A percentile compares a stretch with the other conserved stretches of the same genome.
Conservation (phyloP, 2,797 vertebrate species). For the Buphagus erythrorhynchus region DNA sequence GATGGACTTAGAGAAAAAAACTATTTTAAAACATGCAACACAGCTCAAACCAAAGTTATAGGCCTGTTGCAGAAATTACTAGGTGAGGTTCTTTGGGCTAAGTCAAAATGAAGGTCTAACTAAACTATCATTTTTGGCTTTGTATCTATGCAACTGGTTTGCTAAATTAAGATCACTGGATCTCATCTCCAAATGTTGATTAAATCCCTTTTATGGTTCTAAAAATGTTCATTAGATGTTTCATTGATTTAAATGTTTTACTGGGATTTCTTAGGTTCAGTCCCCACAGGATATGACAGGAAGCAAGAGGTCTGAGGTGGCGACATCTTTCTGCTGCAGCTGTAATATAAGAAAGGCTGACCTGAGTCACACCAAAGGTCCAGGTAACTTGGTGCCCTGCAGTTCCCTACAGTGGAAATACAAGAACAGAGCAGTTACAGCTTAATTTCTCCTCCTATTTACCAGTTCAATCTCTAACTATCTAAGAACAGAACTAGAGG, state of each 20-base stretch:
- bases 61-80: conserved; percentile 55
- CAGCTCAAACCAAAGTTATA: conserved; percentile 56
- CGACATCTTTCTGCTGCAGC: neutral
- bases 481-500: neutral
- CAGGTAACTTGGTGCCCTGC: neutral
- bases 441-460: neutral
- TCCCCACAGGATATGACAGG: neutral
- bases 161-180: conserved; percentile 37
- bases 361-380: neutral
- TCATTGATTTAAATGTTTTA: neutral
- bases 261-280: neutral
- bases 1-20: neutral
- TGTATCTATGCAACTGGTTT: neutral
- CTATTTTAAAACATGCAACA: conserved; percentile 26
- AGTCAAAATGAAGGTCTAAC: conserved; percentile 15
- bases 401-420: neutral
- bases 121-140: conserved; percentile 2
- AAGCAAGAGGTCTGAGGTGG: neutral
- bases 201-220: neutral
- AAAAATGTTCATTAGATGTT: neutral
- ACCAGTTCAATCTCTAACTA: neutral
- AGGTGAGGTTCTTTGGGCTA: conserved; percentile 47
- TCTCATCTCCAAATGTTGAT: neutral
- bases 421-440: neutral
- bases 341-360: neutral